Evolutionary conservation across 1,140 invertebrate species (phyloP).

Genomic region (Homalodisca vitripennis): DNA sequence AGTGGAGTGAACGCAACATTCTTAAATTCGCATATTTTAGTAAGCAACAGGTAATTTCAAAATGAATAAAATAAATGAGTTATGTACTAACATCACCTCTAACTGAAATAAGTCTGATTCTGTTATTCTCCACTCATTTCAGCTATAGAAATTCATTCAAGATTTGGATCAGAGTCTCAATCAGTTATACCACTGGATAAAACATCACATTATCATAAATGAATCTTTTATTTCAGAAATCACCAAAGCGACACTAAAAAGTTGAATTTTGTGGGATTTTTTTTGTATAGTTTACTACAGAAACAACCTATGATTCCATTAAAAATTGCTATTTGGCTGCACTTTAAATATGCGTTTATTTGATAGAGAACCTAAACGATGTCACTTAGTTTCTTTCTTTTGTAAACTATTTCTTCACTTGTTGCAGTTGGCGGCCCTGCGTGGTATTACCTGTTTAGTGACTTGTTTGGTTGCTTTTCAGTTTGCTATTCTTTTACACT

Average conservation of each 20-base stretch:
- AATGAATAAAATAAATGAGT: too few species aligned
- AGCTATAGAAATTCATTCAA: too few species aligned
- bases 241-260: constrained; percentile 12
- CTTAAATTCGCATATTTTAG: too few species aligned
- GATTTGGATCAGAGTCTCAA: too few species aligned
- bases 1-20: too few species aligned
- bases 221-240: constrained; percentile 20
- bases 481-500: neutral
- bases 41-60: too few species aligned
- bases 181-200: too few species aligned
- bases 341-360: neutral
- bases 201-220: too few species aligned
- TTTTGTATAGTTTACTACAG: neutral
- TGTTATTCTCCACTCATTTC: too few species aligned
- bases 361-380: constrained; percentile 16
- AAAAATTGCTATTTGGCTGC: constrained; percentile 7
- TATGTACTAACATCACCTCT: too few species aligned
- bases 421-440: constrained; percentile 4
- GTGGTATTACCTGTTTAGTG: neutral
- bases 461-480: neutral
- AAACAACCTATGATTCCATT: constrained; percentile 8
- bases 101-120: too few species aligned
- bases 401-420: neutral
- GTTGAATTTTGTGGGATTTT: neutral
- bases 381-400: constrained; percentile 15